Evolutionary conservation across 1,140 invertebrate species (phyloP).

Genomic region (Ditylenchus dipsaci): DNA sequence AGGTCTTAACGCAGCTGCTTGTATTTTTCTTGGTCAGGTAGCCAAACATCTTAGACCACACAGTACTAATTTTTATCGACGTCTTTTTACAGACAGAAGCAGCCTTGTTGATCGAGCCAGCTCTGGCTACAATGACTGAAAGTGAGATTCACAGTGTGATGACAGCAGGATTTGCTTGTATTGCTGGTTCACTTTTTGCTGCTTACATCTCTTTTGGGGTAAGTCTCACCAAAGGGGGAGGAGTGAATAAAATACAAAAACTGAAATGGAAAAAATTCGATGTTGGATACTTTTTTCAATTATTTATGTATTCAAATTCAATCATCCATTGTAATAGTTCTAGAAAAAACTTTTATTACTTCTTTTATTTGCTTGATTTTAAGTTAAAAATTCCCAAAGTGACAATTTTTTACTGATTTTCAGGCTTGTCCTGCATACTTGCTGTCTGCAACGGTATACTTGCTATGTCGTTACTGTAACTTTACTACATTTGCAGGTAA

Average conservation of each 20-base stretch:
- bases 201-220: constrained; percentile 61
- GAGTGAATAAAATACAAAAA: neutral
- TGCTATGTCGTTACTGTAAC: no score
- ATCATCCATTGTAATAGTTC: neutral
- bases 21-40: constrained; percentile 82
- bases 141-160: constrained; percentile 87
- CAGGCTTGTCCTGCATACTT: constrained; percentile 59
- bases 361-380: no score
- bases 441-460: constrained; percentile 80
- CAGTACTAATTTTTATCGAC: neutral
- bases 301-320: no score
- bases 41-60: neutral
- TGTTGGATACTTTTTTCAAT: no score
- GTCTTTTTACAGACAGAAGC: constrained; percentile 71
- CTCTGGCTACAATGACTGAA: constrained; percentile 72
- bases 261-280: no score
- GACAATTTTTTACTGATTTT: constrained; percentile 15
- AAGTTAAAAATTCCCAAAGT: no score
- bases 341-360: no score
- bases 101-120: constrained; percentile 79
- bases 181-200: constrained; percentile 83
- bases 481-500: no score
- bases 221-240: constrained; percentile 4
- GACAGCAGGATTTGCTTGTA: constrained; percentile 85
- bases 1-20: constrained; percentile 77